Evolutionary conservation across 1,140 invertebrate species (phyloP).

Genomic region (Caenorhabditis inopinata): DNA sequence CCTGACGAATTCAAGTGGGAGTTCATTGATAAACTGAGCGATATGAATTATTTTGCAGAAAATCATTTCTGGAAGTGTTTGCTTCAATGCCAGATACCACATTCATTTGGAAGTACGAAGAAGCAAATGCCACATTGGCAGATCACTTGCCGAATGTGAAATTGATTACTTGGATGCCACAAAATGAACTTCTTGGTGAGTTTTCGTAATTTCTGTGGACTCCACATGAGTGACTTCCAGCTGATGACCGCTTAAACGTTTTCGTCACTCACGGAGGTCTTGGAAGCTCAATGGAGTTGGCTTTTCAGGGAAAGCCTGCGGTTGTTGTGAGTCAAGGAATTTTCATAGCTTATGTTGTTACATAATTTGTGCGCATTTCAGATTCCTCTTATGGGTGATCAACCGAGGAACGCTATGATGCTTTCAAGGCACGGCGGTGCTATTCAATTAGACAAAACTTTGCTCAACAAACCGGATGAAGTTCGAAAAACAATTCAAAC

Average conservation of each 20-base stretch:
- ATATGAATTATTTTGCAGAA: neutral
- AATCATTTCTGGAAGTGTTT: neutral
- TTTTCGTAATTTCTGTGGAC: too few species aligned
- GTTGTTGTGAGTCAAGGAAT: conserved; percentile 7
- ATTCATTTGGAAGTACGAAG: conserved; percentile 54
- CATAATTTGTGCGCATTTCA: neutral
- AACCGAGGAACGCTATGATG: conserved; percentile 32
- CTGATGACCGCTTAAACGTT: conserved; percentile 11
- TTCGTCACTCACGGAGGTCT: conserved; percentile 41
- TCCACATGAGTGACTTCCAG: too few species aligned
- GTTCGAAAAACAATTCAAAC: neutral
- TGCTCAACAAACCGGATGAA: neutral
- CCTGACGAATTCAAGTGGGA: conserved; percentile 39
- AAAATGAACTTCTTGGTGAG: conserved; percentile 46
- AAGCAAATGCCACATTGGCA: conserved; percentile 33
- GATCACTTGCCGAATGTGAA: conserved; percentile 39
- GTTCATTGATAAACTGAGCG: neutral
- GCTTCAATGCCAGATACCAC: conserved; percentile 36
- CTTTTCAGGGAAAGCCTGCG: conserved; percentile 26
- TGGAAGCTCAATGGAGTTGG: conserved; percentile 25
- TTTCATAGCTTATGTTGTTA: neutral
- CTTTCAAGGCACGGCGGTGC: conserved; percentile 25
- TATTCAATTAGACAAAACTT: neutral
- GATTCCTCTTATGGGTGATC: conserved; percentile 25
- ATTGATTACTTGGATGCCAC: conserved; percentile 48